Evolutionary conservation across 2,888 invertebrate species (phyloP).

Genomic region (Aricia artaxerxes): DNA sequence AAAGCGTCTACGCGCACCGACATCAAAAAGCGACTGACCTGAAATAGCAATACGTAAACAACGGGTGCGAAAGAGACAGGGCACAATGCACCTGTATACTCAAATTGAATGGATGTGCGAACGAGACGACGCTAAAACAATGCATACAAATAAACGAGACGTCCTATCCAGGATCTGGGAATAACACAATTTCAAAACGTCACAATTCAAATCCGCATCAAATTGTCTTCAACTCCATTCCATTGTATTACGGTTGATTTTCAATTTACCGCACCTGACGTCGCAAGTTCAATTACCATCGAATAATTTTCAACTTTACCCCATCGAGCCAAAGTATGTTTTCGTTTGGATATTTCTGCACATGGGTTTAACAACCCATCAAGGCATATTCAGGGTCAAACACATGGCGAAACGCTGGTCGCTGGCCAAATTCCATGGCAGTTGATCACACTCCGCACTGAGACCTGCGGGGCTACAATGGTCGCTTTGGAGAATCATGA

Average conservation of each 20-base stretch:
- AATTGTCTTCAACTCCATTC: slow-evolving; percentile 32
- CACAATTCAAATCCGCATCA: neutral
- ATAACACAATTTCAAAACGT: slow-evolving; percentile 40
- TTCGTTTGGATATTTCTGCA: slow-evolving; percentile 35
- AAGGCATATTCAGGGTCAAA: slow-evolving; percentile 73
- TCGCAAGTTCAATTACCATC: neutral
- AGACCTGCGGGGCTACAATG: neutral
- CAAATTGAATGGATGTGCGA: slow-evolving; percentile 66
- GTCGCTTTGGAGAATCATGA: too few relatives aligned
- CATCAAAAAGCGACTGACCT: slow-evolving; percentile 53
- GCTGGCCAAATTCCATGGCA: slow-evolving; percentile 61
- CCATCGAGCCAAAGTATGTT: slow-evolving; percentile 41
- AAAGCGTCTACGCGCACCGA: neutral
- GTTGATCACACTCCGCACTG: slow-evolving; percentile 39
- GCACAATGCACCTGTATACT: slow-evolving; percentile 73
- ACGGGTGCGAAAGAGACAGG: slow-evolving; percentile 61
- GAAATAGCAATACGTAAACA: slow-evolving; percentile 56
- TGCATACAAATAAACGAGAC: slow-evolving; percentile 61
- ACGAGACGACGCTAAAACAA: slow-evolving; percentile 69
- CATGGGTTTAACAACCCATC: slow-evolving; percentile 39
- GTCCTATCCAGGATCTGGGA: slow-evolving; percentile 45
- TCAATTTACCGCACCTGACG: slow-evolving; percentile 1
- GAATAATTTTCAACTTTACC: neutral
- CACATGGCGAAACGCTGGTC: slow-evolving; percentile 73
- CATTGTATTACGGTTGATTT: slow-evolving; percentile 25